Conservation (phyloP, 1,140 invertebrate genomes). For the Ceratina australensis region DNA sequence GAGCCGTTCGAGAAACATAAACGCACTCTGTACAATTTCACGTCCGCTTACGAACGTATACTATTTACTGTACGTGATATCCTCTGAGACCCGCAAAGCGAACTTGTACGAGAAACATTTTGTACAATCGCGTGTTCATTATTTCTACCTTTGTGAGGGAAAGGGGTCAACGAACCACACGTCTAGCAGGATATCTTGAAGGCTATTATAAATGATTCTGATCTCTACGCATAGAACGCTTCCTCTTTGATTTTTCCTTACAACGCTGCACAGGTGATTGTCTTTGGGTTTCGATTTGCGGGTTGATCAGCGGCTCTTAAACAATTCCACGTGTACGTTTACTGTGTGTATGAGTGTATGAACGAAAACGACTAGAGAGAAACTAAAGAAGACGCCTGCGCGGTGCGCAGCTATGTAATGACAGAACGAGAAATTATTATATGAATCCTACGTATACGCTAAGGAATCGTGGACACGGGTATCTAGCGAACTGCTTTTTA, state of each 20-base stretch:
- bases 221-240: slow-evolving; percentile 22
- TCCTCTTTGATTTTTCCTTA: slow-evolving; percentile 1
- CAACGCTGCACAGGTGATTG: slow-evolving; percentile 47
- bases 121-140: slow-evolving; percentile 23
- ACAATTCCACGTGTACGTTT: slow-evolving; percentile 35
- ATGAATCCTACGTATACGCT: neutral
- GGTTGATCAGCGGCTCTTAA: slow-evolving; percentile 32
- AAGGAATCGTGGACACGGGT: slow-evolving; percentile 19
- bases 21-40: neutral
- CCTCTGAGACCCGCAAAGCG: slow-evolving; percentile 41
- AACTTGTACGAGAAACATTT: slow-evolving; percentile 39
- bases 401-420: neutral
- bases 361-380: slow-evolving; percentile 40
- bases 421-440: slow-evolving; percentile 16
- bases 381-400: slow-evolving; percentile 10
- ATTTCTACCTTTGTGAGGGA: slow-evolving; percentile 5
- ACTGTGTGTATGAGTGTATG: neutral
- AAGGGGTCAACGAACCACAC: slow-evolving; percentile 4
- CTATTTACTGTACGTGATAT: neutral
- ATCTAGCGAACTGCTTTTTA: slow-evolving; percentile 24
- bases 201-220: slow-evolving; percentile 13
- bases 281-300: slow-evolving; percentile 50
- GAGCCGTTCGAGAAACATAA: neutral
- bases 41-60: neutral
- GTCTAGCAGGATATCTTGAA: slow-evolving; percentile 4